Evolutionary conservation across 1,140 invertebrate species (phyloP).

Genomic region (Drosophila pruinosa): DNA sequence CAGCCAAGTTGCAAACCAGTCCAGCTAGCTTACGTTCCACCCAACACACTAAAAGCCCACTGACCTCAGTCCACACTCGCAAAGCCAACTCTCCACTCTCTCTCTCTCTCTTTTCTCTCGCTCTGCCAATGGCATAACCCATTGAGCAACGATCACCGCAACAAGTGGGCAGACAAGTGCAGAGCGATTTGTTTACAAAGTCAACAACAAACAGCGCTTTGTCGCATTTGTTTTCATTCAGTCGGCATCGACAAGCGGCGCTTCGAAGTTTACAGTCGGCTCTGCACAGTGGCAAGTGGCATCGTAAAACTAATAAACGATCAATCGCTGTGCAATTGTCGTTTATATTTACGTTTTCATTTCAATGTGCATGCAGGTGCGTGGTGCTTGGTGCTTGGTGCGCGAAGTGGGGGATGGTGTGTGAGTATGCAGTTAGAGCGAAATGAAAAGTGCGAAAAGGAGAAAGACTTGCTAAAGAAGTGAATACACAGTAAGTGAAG

Average conservation of each 20-base stretch:
- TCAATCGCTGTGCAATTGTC: conserved; percentile 13
- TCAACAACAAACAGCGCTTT: conserved; percentile 33
- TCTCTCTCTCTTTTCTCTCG: neutral
- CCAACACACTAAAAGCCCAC: conserved; percentile 26
- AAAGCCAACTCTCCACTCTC: neutral
- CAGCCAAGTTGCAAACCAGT: conserved; percentile 41
- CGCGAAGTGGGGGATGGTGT: neutral
- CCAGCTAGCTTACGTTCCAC: conserved; percentile 50
- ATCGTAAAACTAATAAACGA: conserved; percentile 28
- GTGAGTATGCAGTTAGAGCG: neutral
- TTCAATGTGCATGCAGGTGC: neutral
- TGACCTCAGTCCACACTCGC: conserved; percentile 42
- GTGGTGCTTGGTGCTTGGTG: neutral
- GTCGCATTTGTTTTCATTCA: conserved; percentile 49
- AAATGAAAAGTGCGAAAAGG: neutral
- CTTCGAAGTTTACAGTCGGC: conserved; percentile 45
- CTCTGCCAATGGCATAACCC: neutral
- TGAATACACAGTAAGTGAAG: neutral
- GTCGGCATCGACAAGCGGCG: conserved; percentile 53
- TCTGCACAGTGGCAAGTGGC: conserved; percentile 14
- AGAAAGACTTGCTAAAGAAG: neutral
- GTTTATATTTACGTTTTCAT: neutral
- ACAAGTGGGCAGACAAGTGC: conserved; percentile 11
- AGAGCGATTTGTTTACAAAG: conserved; percentile 63
- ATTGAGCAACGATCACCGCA: neutral